A percentile compares a stretch with the other conserved stretches of the same genome.
Evolutionary conservation across 2,888 invertebrate genomes (phyloP).

Genomic region (Leptura quadrifasciata): DNA sequence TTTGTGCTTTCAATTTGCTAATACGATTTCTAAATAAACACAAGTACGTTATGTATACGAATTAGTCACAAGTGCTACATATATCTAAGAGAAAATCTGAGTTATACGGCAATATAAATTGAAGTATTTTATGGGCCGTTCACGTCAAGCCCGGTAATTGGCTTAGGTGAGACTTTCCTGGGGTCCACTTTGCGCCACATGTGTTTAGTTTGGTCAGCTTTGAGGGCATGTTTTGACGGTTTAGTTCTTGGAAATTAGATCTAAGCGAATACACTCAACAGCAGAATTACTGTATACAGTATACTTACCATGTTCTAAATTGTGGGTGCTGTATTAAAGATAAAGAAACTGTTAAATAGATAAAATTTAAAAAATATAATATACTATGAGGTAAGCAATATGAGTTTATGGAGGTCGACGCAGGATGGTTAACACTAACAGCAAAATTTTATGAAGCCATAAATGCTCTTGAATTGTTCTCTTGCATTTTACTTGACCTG

Average conservation of each 20-base stretch:
- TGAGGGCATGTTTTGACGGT: background rate
- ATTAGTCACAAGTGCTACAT: slow-evolving; percentile 17
- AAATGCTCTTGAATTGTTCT: too few species aligned
- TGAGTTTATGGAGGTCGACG: too few species aligned
- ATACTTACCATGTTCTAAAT: too few species aligned
- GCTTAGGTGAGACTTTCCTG: background rate
- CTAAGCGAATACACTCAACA: too few species aligned
- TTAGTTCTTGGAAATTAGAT: background rate
- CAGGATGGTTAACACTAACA: too few species aligned
- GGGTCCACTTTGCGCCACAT: background rate
- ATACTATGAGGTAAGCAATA: too few species aligned
- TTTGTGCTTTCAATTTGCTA: slow-evolving; percentile 44
- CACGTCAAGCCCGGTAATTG: slow-evolving; percentile 20
- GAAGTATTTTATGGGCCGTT: slow-evolving; percentile 22
- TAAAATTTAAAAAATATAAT: too few species aligned
- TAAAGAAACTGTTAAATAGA: too few species aligned
- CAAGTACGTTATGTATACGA: slow-evolving; percentile 27
- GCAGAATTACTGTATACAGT: too few species aligned
- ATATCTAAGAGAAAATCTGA: slow-evolving; percentile 7
- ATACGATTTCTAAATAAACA: slow-evolving; percentile 46
- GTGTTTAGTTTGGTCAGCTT: background rate
- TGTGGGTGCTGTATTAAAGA: too few species aligned
- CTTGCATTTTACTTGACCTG: too few species aligned
- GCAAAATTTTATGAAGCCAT: too few species aligned
- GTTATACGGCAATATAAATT: slow-evolving; percentile 16